These are phyloP conservation scores for Hozukius guyotensis DNA, from an alignment of 2,797 vertebrate species.

Conservation along the genomic window DNA sequence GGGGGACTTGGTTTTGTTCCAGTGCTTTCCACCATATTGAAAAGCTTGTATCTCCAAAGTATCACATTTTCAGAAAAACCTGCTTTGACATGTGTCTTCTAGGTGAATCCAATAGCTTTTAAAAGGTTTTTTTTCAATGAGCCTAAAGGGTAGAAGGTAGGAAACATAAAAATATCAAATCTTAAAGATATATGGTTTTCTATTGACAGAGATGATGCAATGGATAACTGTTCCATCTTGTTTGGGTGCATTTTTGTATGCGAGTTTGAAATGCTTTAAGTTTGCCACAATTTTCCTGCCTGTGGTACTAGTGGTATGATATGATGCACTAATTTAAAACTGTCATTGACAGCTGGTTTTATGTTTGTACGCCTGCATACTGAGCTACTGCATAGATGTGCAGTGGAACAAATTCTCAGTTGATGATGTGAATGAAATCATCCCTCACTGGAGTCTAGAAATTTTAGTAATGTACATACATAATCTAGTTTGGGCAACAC, in stretches of 20 bases:
- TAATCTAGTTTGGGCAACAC: not conserved
- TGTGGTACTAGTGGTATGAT: not conserved
- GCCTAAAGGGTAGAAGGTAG: not conserved
- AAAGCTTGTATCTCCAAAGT: not conserved
- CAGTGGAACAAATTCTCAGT: not conserved
- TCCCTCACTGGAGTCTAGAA: not conserved
- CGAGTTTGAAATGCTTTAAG: not conserved
- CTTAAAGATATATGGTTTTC: not conserved
- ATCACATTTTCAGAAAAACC: not conserved
- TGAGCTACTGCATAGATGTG: no score
- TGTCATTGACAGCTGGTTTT: not conserved
- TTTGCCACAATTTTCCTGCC: not conserved
- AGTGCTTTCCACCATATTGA: not conserved
- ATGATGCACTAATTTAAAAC: not conserved
- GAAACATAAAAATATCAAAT: not conserved
- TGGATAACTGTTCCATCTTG: not conserved
- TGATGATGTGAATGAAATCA: not conserved
- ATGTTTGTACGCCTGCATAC: not conserved
- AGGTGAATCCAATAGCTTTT: not conserved
- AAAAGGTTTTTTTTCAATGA: not conserved
- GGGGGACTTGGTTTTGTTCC: not conserved
- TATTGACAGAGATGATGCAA: not conserved
- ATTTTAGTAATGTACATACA: not conserved
- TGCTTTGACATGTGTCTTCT: not conserved
- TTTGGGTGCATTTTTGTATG: not conserved